Conservation (phyloP, 2,888 invertebrate species). For the Drosophila tripunctata region DNA sequence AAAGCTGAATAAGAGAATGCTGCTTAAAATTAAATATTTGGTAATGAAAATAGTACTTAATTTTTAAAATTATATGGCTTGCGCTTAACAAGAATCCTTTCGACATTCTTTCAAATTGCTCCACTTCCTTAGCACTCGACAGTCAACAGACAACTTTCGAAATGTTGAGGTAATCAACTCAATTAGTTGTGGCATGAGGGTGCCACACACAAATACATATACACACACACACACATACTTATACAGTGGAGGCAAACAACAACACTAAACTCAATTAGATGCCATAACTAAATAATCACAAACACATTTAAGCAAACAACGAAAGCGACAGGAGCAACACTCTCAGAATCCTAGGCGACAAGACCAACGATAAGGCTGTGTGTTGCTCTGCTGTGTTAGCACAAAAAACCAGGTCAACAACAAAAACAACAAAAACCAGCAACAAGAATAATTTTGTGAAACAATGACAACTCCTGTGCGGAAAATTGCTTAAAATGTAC, state of each 20-base stretch:
- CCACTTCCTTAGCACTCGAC: neutral
- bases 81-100: neutral
- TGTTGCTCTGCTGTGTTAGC: conserved; percentile 25
- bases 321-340: conserved; percentile 54
- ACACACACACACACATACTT: conserved; percentile 5
- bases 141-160: conserved; percentile 27
- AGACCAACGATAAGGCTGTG: conserved; percentile 15
- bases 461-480: conserved; percentile 66
- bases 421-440: conserved; percentile 33
- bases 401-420: conserved; percentile 63
- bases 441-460: conserved; percentile 59
- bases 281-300: conserved; percentile 79
- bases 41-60: neutral
- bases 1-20: neutral
- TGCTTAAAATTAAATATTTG: no score
- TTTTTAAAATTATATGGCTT: conserved; percentile 7
- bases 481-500: conserved; percentile 68
- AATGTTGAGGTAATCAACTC: conserved; percentile 67
- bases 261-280: conserved; percentile 75
- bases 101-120: conserved; percentile 10
- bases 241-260: conserved; percentile 28
- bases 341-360: conserved; percentile 42
- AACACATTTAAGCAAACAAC: conserved; percentile 74
- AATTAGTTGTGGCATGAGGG: conserved; percentile 58
- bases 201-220: neutral